phyloP scores from a whole-genome alignment of 2,888 invertebrate genomes.

The Thalpophila matura region DNA sequence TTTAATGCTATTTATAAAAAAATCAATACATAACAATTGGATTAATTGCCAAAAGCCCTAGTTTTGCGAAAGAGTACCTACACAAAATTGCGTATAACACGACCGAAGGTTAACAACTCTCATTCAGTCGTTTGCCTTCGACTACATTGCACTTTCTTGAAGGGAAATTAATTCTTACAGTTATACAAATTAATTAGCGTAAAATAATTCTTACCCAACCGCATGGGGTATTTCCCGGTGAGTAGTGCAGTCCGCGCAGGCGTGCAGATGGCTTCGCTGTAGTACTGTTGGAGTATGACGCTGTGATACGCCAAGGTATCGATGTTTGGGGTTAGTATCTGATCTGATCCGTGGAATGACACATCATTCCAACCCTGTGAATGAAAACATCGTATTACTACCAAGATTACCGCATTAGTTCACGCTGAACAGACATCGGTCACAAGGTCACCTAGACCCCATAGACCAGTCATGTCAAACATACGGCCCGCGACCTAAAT shows the following conservation, averaged over 20 bases:
- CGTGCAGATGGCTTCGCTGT: slow-evolving; percentile 96
- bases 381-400: slow-evolving; percentile 22
- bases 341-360: slow-evolving; percentile 96
- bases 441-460: neutral
- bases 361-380: slow-evolving; percentile 97
- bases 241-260: slow-evolving; percentile 95
- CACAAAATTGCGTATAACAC: slow-evolving; percentile 26
- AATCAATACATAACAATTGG: slow-evolving; percentile 22
- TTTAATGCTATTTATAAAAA: slow-evolving; percentile 10
- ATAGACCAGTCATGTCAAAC: too few relatives aligned
- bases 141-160: slow-evolving; percentile 39
- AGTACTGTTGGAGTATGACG: slow-evolving; percentile 96
- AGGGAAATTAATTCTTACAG: slow-evolving; percentile 14
- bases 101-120: slow-evolving; percentile 54
- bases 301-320: slow-evolving; percentile 96
- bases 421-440: neutral
- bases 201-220: slow-evolving; percentile 90
- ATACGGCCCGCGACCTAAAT: too few relatives aligned
- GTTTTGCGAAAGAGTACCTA: slow-evolving; percentile 50
- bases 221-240: slow-evolving; percentile 97
- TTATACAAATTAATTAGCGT: slow-evolving; percentile 18
- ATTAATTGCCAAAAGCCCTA: slow-evolving; percentile 40
- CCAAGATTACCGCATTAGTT: neutral
- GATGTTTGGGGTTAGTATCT: slow-evolving; percentile 97
- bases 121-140: slow-evolving; percentile 50